Conservation (phyloP, 64 coral and sea anemone species). For the Acropora tenuis region DNA sequence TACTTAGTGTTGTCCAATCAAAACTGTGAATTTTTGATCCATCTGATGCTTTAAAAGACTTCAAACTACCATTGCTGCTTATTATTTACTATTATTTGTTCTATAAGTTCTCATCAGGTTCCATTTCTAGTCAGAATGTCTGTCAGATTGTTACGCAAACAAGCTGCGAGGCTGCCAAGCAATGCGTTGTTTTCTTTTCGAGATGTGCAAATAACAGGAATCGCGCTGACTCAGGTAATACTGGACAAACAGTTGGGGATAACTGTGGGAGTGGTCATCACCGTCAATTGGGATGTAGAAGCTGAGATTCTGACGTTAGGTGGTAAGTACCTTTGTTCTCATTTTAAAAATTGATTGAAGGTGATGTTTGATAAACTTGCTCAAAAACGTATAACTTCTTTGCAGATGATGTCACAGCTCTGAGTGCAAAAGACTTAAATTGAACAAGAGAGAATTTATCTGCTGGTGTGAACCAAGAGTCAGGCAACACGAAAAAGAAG, state of each 20-base stretch:
- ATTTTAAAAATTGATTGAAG: neutral
- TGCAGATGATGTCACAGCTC: neutral
- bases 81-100: neutral
- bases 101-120: neutral
- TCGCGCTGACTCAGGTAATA: neutral
- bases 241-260: neutral
- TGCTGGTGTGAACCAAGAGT: neutral
- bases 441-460: neutral
- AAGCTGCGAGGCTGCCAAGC: neutral
- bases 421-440: neutral
- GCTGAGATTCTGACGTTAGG: neutral
- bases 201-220: neutral
- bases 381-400: neutral
- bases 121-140: neutral
- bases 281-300: neutral
- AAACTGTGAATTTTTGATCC: neutral
- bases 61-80: neutral
- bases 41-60: neutral
- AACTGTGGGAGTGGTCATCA: neutral
- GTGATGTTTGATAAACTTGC: neutral
- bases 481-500: neutral
- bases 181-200: neutral
- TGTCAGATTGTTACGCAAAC: neutral
- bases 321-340: neutral
- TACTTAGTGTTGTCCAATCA: neutral